Evolutionary conservation across 2,113 vertebrate genomes (phyloP), one percentile per base, ranked within the genome.

Genomic region (Ictidomys tridecemlineatus): DNA sequence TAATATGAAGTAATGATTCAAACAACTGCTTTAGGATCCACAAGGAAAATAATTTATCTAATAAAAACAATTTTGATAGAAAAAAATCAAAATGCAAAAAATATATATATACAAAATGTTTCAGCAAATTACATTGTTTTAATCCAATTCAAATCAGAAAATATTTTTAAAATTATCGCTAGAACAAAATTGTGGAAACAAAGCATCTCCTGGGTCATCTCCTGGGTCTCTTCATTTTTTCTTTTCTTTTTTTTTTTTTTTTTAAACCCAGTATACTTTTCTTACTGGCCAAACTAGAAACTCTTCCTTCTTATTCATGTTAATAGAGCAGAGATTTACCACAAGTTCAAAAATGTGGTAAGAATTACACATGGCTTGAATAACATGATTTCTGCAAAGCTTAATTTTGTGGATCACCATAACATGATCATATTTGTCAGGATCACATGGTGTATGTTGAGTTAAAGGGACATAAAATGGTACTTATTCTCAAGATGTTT

Each of bases 71-170:
- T 48, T 56, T 73, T 63, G 10, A n/a, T 18, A 90, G 37, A 26
- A 93, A 83, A 83, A 89, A 85, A 8, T 24, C 20, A 70, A 77
- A 85, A 77, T 82, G 18, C n/a, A 67, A 96, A 83, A 76, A 42
- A 42, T 42, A 42, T 42, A 42, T 42, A 42, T 42, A 42, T 42
- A 5, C 42, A 42, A 42, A 90, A 45, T 86, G 58, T 56, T 22
- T 51, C 58, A 58, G 79, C 20, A 89, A 83, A 94, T 86, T 28
- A 88, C 85, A 83, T 42, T 79, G 0, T 2, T 18, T 76, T 86
- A 82, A 61, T 79, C 12, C 7, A 56, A 1, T 37, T 89, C 42
- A 86, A 69, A 32, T 5, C 4, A 78, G 53, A 91, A 96, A 69
- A 91, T 83, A 26, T 85, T 85, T 80, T 93, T 24, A 58, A 93